Conservation (phyloP, 1,140 invertebrate species). For the Xylocopa sonorina region DNA sequence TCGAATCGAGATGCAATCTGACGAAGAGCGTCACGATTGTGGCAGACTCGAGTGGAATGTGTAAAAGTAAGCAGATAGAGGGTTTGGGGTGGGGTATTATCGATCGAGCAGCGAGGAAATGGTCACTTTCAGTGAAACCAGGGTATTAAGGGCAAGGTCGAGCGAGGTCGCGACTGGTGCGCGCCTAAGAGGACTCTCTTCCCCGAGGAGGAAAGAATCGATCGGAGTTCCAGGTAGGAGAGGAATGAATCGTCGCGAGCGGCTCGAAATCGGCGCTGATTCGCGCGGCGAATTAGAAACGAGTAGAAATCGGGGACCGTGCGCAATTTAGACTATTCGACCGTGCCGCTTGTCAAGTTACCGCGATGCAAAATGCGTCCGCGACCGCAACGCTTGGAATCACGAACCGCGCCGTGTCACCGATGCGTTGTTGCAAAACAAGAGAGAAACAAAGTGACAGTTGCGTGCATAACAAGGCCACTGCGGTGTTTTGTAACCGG, state of each 20-base stretch:
- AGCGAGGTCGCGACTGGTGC: neutral
- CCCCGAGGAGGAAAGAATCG: neutral
- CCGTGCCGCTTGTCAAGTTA: constrained; percentile 49
- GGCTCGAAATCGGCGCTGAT: neutral
- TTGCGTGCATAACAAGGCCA: constrained; percentile 13
- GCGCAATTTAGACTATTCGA: constrained; percentile 44
- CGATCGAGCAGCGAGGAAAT: constrained; percentile 22
- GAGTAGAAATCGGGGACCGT: constrained; percentile 20
- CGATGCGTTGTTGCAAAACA: constrained; percentile 23
- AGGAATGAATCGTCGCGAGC: too few species aligned
- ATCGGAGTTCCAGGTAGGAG: too few species aligned
- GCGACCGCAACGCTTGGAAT: constrained; percentile 36
- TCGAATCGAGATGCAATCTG: constrained; percentile 46
- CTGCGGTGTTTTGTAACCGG: neutral
- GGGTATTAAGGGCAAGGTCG: constrained; percentile 37
- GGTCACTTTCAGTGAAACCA: constrained; percentile 30
- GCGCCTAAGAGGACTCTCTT: neutral
- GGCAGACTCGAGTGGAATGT: constrained; percentile 4
- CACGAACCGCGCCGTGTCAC: constrained; percentile 28
- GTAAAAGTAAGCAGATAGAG: constrained; percentile 15
- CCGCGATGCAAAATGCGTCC: constrained; percentile 41
- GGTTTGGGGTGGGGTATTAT: constrained; percentile 17
- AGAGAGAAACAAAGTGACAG: constrained; percentile 20
- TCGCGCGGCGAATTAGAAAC: neutral
- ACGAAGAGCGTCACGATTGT: constrained; percentile 37